These are phyloP conservation scores for Rhinolophus ferrumequinum DNA, from an alignment of 2,113 vertebrate genomes.

Conservation along the genomic window DNA sequence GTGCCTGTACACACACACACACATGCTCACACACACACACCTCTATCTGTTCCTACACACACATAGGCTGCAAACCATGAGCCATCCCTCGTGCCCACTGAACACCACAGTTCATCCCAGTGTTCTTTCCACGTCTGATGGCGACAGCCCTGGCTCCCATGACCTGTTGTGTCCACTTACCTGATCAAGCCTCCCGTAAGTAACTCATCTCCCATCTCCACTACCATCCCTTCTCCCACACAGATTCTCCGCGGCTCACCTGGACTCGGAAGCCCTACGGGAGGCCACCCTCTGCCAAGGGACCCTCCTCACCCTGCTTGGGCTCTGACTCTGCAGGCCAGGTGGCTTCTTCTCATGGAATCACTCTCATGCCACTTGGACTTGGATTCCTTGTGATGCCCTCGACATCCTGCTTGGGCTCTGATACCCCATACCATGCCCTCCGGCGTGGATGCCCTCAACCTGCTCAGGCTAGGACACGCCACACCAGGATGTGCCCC, in stretches of 20 bases:
- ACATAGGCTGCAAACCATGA: background rate
- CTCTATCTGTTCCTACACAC: background rate
- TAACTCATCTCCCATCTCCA: background rate
- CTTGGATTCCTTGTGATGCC: background rate
- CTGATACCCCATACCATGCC: background rate
- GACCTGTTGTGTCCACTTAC: background rate
- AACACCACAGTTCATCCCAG: background rate
- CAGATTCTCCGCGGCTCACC: background rate
- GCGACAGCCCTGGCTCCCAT: background rate
- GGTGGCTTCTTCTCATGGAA: background rate
- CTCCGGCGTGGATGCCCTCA: rapidly evolving
- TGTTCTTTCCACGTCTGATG: rapidly evolving
- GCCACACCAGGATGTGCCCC: rapidly evolving
- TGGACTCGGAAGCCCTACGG: background rate
- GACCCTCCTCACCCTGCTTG: background rate
- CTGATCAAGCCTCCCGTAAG: background rate
- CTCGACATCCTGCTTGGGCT: background rate
- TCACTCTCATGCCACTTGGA: background rate
- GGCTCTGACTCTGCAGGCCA: background rate
- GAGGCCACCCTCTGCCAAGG: background rate
- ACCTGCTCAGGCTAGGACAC: background rate
- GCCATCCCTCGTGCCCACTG: background rate
- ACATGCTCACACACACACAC: background rate
- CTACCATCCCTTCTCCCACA: background rate
- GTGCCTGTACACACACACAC: too few species aligned